Conservation (phyloP, 2,888 invertebrate species). For the Spatulosminthurus flaviceps region DNA sequence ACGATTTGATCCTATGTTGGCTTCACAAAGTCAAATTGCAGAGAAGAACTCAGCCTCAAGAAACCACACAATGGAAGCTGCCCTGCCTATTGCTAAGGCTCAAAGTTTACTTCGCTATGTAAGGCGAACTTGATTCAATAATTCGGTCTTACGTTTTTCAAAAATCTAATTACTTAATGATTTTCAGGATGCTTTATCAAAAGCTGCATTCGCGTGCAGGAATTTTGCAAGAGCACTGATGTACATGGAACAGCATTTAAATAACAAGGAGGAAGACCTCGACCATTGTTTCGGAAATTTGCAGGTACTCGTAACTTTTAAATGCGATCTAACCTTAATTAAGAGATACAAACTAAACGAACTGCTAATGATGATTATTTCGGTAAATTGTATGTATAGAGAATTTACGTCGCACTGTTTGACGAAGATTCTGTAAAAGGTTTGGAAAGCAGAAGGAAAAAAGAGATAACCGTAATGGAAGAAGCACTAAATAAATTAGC, state of each 20-base stretch:
- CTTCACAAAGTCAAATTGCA: slow-evolving; percentile 3
- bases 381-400: slow-evolving; percentile 66
- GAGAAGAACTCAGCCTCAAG: not conserved
- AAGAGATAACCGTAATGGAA: slow-evolving; percentile 81
- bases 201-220: slow-evolving; percentile 67
- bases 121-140: not conserved
- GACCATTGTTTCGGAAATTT: slow-evolving; percentile 4
- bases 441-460: slow-evolving; percentile 76
- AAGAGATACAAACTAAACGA: not conserved
- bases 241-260: slow-evolving; percentile 68
- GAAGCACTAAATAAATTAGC: slow-evolving; percentile 85
- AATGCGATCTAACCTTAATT: too few relatives aligned
- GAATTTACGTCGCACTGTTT: slow-evolving; percentile 86
- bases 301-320: too few relatives aligned
- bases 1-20: not conserved
- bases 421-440: slow-evolving; percentile 92
- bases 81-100: not conserved
- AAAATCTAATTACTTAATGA: not conserved
- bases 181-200: slow-evolving; percentile 67
- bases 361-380: not conserved
- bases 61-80: slow-evolving; percentile 16
- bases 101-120: slow-evolving; percentile 28
- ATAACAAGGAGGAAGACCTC: slow-evolving; percentile 40
- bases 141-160: not conserved
- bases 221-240: slow-evolving; percentile 67